Base-by-base conservation (phyloP, 2,888 invertebrate genomes). In the Myathropa florea region DNA sequence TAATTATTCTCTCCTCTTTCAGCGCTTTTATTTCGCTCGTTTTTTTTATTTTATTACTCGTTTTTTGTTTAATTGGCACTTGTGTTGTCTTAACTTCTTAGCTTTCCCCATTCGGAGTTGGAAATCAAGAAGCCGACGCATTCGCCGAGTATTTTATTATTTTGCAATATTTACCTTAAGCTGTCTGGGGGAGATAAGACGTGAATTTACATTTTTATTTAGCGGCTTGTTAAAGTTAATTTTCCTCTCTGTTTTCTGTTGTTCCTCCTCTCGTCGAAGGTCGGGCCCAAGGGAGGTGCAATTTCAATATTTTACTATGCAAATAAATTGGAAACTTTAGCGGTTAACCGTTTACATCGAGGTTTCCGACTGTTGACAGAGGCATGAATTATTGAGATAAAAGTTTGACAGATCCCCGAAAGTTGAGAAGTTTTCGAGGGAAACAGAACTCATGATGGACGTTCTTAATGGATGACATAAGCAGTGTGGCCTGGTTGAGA, bases 1-100 rank as follows among this genome's bases (percentile, higher is more conserved):
- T 76, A 75, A 24, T 57, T 57, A 57, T 57, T 57, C 12, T 24
- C 14, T 23, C 24, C 24, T 57, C 24, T 57, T 24, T 23, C 57
- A 12, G 57, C 57, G 33, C 12, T 63, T 61, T 72, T 24, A 4
- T 39, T 57, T 9, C 21, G 28, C 21, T 36, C 53, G n/a, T 33
- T 70, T 36, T 23, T 4, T 9, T 57, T 30, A 18, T 46, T 46
- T 46, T 46, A 6, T 46, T n/a, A 18, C 18, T 46, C 6, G 18
- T 46, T 46, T 39, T 18, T 46, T 46, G 46, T 84, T 71, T 80
- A 84, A 84, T 84, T 80, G 80, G 61, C 80, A 72, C 70, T 84
- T 59, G 71, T 60, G 39, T 64, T 57, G 46, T 46, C 33, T 83
- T 24, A 46, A 83, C 78, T 68, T 78, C 28, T 59, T 39, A 83